Evolutionary conservation across 1,140 invertebrate species (phyloP), one percentile per base, ranked within the genome.

Genomic region (Acromyrmex heyeri): DNA sequence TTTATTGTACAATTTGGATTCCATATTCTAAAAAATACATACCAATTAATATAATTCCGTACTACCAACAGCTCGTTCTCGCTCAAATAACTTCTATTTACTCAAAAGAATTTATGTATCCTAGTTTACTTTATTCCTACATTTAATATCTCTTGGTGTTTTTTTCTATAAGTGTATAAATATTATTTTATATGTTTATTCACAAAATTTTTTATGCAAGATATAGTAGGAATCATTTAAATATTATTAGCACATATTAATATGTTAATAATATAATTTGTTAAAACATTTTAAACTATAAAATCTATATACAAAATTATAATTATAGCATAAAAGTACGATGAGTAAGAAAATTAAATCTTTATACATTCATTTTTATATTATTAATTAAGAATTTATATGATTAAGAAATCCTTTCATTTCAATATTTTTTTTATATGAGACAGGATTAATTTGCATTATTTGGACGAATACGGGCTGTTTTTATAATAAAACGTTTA

Each of bases 401-500:
- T 55, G 34, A 38, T 38, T 38, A 38, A 38, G 34, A 21, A 50
- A 57, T 14, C 1, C n/a, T 75, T 75, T 14, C 1, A 12, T 77
- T 77, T 64, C 38, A 44, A 64, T 14, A 64, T 82, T 38, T 55
- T 64, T 64, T 59, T 64, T 53, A 50, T 64, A 55, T 16, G 3
- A 78, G 27, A 64, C 1, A 21, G 44, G 5, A 64, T 53, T 4
- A 44, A 78, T 27, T 76, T 83, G 10, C 8, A 44, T 34, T 62
- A 16, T 75, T 77, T 82, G 53, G 16, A 50, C 64, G 61, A 59
- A 86, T 79, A 59, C 76, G 64, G 65, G 59, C 62, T 78, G 62
- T 53, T 64, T 78, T 85, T 67, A 8, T 67, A 10, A 4, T 67
- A 27, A 30, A 78, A 34, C 48, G 3, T 50, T 16, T 77, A 21